Evolutionary conservation across 2,888 invertebrate genomes (phyloP).

Genomic region (Eupithecia subfuscata): DNA sequence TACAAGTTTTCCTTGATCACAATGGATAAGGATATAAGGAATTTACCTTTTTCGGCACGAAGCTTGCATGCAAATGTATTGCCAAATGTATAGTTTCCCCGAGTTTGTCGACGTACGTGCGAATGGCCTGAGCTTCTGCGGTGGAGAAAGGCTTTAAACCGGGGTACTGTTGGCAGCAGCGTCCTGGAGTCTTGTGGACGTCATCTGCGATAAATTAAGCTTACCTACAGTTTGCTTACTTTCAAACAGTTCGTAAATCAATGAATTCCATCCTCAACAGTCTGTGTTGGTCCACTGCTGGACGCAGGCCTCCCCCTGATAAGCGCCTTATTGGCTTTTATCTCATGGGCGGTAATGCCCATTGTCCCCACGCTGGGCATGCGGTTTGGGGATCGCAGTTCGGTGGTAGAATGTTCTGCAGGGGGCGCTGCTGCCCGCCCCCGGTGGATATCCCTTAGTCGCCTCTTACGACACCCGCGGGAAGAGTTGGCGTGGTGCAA

Average conservation of each 20-base stretch:
- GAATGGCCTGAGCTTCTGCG: constrained; percentile 69
- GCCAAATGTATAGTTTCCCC: constrained; percentile 64
- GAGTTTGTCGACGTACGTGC: constrained; percentile 65
- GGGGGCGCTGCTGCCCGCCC: no score
- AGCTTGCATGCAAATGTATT: constrained; percentile 75
- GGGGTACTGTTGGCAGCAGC: constrained; percentile 73
- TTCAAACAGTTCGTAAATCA: not conserved
- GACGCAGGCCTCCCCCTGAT: no score
- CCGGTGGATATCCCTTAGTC: no score
- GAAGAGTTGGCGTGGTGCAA: no score
- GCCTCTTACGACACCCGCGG: no score
- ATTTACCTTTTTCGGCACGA: constrained; percentile 66
- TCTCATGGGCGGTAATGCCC: no score
- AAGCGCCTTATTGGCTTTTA: no score
- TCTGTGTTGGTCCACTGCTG: no score
- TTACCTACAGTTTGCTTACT: not conserved
- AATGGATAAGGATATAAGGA: not conserved
- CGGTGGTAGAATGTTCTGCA: no score
- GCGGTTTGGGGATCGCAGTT: no score
- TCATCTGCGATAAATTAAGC: constrained; percentile 60
- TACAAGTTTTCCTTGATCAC: constrained; percentile 1
- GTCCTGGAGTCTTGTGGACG: constrained; percentile 66
- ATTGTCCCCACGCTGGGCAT: no score
- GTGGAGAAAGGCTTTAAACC: constrained; percentile 72
- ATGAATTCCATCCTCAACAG: no score